Conservation (phyloP, 1,140 invertebrate species). For the Pogonomyrmex barbatus region DNA sequence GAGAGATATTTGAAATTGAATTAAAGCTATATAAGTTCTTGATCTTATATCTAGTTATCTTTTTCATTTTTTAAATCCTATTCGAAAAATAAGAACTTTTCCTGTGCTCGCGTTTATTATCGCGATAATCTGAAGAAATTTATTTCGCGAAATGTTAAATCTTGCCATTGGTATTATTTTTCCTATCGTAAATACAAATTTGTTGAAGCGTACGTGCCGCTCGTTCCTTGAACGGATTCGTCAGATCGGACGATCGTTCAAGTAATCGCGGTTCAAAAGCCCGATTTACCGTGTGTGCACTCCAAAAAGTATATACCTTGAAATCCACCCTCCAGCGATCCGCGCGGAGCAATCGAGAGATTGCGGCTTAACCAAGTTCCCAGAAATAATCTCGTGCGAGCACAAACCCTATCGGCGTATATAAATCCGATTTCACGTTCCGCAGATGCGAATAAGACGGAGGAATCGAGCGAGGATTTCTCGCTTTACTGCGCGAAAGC, state of each 20-base stretch:
- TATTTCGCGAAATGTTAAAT: constrained; percentile 11
- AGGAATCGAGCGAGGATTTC: constrained; percentile 19
- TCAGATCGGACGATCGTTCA: neutral
- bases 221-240: neutral
- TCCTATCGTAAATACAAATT: neutral
- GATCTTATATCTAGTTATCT: neutral
- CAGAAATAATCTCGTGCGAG: constrained; percentile 66
- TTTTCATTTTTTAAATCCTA: neutral
- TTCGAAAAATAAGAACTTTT: neutral
- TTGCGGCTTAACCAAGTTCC: constrained; percentile 60
- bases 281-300: constrained; percentile 16
- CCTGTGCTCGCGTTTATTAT: neutral
- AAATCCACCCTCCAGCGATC: constrained; percentile 28
- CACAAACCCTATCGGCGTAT: constrained; percentile 55
- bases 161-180: neutral
- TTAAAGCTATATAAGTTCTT: neutral
- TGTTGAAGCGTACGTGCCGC: constrained; percentile 28
- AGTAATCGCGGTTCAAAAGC: constrained; percentile 36
- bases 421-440: constrained; percentile 68
- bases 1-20: neutral
- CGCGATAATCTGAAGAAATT: neutral
- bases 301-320: constrained; percentile 15
- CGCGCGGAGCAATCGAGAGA: constrained; percentile 37
- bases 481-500: neutral
- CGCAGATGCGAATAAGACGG: constrained; percentile 34